These are phyloP conservation scores for Odiellus spinosus DNA, from an alignment of 2,888 invertebrate species.

Conservation along the genomic window DNA sequence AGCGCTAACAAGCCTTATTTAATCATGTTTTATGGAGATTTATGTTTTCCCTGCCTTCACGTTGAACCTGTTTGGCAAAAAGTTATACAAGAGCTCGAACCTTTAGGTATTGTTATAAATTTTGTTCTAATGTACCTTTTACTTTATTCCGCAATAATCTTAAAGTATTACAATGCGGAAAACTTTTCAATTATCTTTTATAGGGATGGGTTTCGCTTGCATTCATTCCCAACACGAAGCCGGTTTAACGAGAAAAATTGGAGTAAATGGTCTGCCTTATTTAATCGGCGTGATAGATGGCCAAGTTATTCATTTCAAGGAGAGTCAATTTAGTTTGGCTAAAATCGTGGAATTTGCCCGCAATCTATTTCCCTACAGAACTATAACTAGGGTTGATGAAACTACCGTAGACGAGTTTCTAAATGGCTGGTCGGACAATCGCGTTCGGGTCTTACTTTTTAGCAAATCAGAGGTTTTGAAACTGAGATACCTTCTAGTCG, in stretches of 20 bases:
- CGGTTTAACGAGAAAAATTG: conserved; percentile 54
- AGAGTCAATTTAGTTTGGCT: conserved; percentile 57
- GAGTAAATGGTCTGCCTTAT: conserved; percentile 64
- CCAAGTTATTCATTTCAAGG: conserved; percentile 67
- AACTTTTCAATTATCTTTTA: no score
- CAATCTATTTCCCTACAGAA: conserved; percentile 44
- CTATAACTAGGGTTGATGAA: conserved; percentile 52
- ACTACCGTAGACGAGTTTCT: conserved; percentile 58
- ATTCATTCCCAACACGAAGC: conserved; percentile 72
- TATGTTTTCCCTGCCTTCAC: conserved; percentile 82
- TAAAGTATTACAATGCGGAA: no score
- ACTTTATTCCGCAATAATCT: background rate
- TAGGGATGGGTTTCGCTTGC: conserved; percentile 36
- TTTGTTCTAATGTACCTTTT: background rate
- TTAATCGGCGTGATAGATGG: conserved; percentile 66
- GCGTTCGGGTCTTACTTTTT: conserved; percentile 74
- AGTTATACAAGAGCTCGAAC: conserved; percentile 69
- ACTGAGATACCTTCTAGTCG: conserved; percentile 69
- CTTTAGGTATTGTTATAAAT: conserved; percentile 40
- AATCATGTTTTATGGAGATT: conserved; percentile 80
- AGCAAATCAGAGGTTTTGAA: conserved; percentile 48
- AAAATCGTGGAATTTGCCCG: conserved; percentile 62
- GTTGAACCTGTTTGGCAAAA: conserved; percentile 67
- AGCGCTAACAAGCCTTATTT: conserved; percentile 66
- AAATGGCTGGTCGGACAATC: conserved; percentile 73